phyloP scores from a whole-genome alignment of 2,888 invertebrate species.

The Metellina segmentata region DNA sequence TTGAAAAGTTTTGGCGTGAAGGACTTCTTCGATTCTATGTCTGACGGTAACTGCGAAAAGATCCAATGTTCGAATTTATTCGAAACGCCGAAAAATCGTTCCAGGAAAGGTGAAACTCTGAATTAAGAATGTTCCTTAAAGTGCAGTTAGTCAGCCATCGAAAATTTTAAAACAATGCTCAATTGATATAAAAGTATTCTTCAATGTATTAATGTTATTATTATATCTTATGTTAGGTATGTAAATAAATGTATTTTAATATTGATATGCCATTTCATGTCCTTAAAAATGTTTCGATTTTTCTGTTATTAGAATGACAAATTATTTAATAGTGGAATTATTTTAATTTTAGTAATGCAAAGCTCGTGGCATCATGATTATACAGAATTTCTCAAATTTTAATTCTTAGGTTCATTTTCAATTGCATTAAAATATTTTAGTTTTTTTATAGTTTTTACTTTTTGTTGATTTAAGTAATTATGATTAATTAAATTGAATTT shows the following conservation, averaged over 20 bases:
- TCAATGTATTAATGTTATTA: not conserved
- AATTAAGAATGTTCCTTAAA: not conserved
- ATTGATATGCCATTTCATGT: not conserved
- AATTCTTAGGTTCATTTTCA: too few relatives aligned
- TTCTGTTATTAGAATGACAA: too few relatives aligned
- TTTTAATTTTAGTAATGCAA: too few relatives aligned
- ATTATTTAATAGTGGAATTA: too few relatives aligned
- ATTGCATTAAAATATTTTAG: too few relatives aligned
- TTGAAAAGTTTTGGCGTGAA: constrained; percentile 63
- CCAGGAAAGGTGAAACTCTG: constrained; percentile 4
- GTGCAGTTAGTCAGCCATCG: not conserved
- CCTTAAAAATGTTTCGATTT: not conserved
- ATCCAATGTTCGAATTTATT: constrained; percentile 49
- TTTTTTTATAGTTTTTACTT: too few relatives aligned
- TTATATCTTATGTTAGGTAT: not conserved
- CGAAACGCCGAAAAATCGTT: not conserved
- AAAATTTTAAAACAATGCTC: not conserved
- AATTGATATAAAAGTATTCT: not conserved
- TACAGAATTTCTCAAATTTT: too few relatives aligned
- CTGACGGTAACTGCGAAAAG: constrained; percentile 67
- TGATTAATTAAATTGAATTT: too few relatives aligned
- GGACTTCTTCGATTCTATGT: constrained; percentile 66
- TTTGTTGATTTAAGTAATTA: too few relatives aligned
- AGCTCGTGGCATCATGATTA: too few relatives aligned
- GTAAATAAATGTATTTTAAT: constrained; percentile 28